These are phyloP conservation scores for Litoditis marina DNA, from an alignment of 2,888 invertebrate genomes.

Conservation along the genomic window DNA sequence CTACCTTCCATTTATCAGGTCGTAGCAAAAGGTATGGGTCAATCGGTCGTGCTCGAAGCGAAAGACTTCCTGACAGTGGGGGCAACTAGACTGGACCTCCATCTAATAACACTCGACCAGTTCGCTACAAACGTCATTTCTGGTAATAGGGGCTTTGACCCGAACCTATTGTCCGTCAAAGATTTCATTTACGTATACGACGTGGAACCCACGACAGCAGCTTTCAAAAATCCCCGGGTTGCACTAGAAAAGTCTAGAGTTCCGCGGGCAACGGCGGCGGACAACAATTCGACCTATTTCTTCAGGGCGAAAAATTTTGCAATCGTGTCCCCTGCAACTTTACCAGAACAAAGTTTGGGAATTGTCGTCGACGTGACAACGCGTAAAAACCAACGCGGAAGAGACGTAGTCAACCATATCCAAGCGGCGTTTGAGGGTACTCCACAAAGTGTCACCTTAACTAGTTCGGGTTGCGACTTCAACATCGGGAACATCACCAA, in stretches of 20 bases:
- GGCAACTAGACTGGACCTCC: neutral
- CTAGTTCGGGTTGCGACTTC: neutral
- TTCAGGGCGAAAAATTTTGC: neutral
- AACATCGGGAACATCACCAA: neutral
- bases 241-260: neutral
- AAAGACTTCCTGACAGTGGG: neutral
- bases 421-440: neutral
- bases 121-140: neutral
- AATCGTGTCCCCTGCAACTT: neutral
- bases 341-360: neutral
- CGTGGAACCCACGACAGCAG: neutral
- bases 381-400: neutral
- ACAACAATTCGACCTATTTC: neutral
- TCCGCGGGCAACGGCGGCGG: neutral
- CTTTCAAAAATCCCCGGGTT: neutral
- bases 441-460: neutral
- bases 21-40: neutral
- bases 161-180: neutral
- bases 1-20: neutral
- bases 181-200: neutral
- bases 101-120: neutral
- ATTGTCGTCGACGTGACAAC: neutral
- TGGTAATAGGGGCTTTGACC: neutral
- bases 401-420: neutral
- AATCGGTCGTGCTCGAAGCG: neutral